Evolutionary conservation across 2,797 vertebrate genomes (phyloP).

Genomic region (Paedocypris micromegethes): DNA sequence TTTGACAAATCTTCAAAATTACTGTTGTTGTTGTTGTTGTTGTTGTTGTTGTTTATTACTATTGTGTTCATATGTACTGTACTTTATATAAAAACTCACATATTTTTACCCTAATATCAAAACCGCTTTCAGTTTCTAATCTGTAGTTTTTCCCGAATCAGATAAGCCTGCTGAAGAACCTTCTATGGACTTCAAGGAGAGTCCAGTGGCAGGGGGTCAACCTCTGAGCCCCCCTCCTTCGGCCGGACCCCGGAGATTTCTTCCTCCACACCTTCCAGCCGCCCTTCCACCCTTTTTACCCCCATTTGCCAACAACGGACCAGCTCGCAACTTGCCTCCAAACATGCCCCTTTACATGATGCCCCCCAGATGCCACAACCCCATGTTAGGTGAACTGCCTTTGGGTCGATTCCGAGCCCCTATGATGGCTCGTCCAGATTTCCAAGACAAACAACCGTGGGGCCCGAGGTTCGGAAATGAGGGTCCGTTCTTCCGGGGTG

Average conservation of each 20-base stretch:
- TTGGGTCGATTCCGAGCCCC: slow-evolving; percentile 60
- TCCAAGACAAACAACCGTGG: slow-evolving; percentile 50
- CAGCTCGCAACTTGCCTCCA: slow-evolving; percentile 42
- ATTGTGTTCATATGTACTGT: too few relatives aligned
- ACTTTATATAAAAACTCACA: too few relatives aligned
- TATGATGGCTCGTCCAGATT: slow-evolving; percentile 46
- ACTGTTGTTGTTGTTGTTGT: too few relatives aligned
- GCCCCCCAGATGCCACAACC: slow-evolving; percentile 46
- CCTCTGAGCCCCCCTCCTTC: slow-evolving; percentile 48
- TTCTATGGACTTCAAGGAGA: slow-evolving; percentile 21
- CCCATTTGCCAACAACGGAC: slow-evolving; percentile 47
- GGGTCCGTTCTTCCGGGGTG: slow-evolving; percentile 57
- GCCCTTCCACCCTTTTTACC: slow-evolving; percentile 53
- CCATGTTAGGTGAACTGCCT: slow-evolving; percentile 49
- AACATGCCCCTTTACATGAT: slow-evolving; percentile 61
- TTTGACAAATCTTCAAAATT: too few relatives aligned
- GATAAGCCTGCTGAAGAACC: slow-evolving; percentile 43
- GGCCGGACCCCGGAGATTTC: slow-evolving; percentile 44
- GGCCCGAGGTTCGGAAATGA: slow-evolving; percentile 19
- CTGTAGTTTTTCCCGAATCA: slow-evolving; percentile 8
- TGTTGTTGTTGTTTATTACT: too few relatives aligned
- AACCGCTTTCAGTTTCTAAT: not conserved
- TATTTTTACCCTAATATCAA: too few relatives aligned
- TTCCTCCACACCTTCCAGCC: slow-evolving; percentile 49
- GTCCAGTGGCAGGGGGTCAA: slow-evolving; percentile 25